Evolutionary conservation across 2,888 invertebrate species (phyloP), one percentile per base, ranked within the genome.

Genomic region (Schrankia costaestrigalis): DNA sequence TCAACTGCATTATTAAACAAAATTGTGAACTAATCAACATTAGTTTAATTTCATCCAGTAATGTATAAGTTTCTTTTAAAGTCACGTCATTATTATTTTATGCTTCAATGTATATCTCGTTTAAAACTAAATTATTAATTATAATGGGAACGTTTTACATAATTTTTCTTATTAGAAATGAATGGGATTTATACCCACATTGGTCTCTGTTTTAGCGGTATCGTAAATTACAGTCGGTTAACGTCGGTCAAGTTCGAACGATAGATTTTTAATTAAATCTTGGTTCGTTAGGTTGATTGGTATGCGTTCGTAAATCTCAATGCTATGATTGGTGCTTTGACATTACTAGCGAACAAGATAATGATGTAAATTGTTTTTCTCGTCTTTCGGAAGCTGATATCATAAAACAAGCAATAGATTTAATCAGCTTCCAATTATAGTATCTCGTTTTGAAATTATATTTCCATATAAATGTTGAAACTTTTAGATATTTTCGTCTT

Each of bases 131-230:
- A 84, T 83, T 82, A 84, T 80, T 84, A 82, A 84, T 85, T 82
- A 76, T 73, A 80, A 85, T 76, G 71, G 71, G 63, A 50, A 60
- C 62, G 56, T 73, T 84, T 83, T 78, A 82, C 85, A 84, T 85
- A 85, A 85, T 83, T 84, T n/a, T 79, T 77, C 79, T 79, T 81
- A 84, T 84, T 80, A 80, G 68, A 71, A 71, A 74, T 71, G 65
- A 78, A 71, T 80, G 79, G 76, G 83, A 77, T 77, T 82, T 84
- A 77, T 69, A 60, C 63, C 47, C 66, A 58, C 37, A 38, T 56
- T 55, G 61, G 59, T 73, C 67, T 77, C 72, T 83, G 83, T 84
- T 84, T 85, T 82, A 84, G 80, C 78, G 78, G 82, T 69, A 59
- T 80, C 81, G 61, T 84, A 84, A 83, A 84, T 82, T 68, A 55